Evolutionary conservation across 1,140 invertebrate species (phyloP).

Genomic region (Drosophila triauraria): DNA sequence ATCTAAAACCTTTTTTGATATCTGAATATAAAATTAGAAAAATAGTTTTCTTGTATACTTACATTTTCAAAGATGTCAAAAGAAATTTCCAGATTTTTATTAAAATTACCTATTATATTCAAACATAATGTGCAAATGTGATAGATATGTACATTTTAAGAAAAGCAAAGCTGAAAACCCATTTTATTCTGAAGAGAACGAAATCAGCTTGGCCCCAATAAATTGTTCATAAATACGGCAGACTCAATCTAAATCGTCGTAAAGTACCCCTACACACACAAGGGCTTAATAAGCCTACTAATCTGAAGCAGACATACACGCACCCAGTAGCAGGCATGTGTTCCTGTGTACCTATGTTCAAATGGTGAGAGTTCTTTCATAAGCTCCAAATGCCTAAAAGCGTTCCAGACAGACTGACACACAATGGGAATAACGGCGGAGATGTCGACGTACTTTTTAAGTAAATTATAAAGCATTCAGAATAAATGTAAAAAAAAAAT

Average conservation of each 20-base stretch:
- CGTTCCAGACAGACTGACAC: constrained; percentile 35
- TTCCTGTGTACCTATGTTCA: not conserved
- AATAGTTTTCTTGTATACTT: too few species aligned
- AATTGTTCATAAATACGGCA: constrained; percentile 57
- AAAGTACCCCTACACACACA: constrained; percentile 20
- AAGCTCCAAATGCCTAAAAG: constrained; percentile 40
- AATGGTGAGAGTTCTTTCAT: constrained; percentile 34
- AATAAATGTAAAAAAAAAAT: constrained; percentile 29
- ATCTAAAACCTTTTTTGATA: too few species aligned
- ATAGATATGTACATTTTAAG: not conserved
- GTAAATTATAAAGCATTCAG: constrained; percentile 72
- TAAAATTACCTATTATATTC: not conserved
- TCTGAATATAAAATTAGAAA: not conserved
- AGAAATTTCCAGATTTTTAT: too few species aligned
- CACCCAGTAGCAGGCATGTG: not conserved
- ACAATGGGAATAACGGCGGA: constrained; percentile 56
- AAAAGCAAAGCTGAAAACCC: not conserved
- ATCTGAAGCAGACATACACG: constrained; percentile 38
- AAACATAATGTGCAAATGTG: not conserved
- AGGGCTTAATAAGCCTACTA: constrained; percentile 61
- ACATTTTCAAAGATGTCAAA: not conserved
- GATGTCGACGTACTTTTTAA: constrained; percentile 58
- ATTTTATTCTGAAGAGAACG: constrained; percentile 3
- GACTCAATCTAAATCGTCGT: constrained; percentile 42
- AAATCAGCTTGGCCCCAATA: constrained; percentile 60